Percentiles rank a stretch among this genome's conserved stretches.
Evolutionary conservation across 1,140 invertebrate species (phyloP).

Genomic region (Pseudobourletiella spinata): DNA sequence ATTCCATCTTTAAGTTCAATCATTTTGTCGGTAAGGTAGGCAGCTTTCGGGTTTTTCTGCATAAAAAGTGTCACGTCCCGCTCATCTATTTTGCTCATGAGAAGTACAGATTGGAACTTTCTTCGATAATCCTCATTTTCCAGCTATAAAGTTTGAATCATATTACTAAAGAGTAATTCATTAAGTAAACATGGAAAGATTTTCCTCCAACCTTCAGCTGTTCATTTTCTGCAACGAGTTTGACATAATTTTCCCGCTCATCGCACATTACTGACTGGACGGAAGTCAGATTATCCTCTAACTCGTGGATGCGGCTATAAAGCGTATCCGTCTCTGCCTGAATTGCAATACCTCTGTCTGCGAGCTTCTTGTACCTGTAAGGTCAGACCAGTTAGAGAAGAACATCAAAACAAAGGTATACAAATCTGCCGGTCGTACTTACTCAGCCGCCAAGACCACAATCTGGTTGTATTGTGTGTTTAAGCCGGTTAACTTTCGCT

Average conservation of each 20-base stretch:
- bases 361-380: conserved; percentile 3
- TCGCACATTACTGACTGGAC: conserved; percentile 6
- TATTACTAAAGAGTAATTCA: no score
- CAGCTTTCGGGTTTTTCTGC: conserved; percentile 23
- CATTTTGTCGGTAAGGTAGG: conserved; percentile 18
- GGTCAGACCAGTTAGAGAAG: neutral
- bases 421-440: neutral
- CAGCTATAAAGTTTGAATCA: no score
- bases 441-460: neutral
- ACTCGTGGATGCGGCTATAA: neutral
- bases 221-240: conserved; percentile 14
- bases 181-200: neutral
- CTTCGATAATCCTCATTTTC: conserved; percentile 16
- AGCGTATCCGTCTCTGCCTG: neutral
- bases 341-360: neutral
- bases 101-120: conserved; percentile 24
- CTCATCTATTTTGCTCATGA: conserved; percentile 21
- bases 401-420: neutral
- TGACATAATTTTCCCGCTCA: conserved; percentile 18
- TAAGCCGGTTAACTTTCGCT: neutral
- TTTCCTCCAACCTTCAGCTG: conserved; percentile 15
- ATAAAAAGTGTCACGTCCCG: conserved; percentile 25
- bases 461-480: no score
- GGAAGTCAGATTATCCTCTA: conserved; percentile 8
- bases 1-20: conserved; percentile 6